Evolutionary conservation across 2,797 vertebrate species (phyloP).

Genomic region (Parambassis ranga): DNA sequence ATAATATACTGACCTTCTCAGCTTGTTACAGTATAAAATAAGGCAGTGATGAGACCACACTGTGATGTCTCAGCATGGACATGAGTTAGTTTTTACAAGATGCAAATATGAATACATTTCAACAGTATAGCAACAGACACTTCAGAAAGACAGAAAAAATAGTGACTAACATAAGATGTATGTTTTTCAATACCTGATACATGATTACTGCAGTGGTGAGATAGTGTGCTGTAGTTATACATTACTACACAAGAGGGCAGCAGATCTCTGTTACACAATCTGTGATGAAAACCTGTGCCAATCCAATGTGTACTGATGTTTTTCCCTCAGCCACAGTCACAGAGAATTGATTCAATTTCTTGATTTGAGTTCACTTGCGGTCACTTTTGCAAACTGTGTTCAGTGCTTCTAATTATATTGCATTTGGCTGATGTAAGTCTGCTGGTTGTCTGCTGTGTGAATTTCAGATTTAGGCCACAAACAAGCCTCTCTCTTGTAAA

Average conservation of each 20-base stretch:
- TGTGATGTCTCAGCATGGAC: background rate
- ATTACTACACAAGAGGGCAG: conserved; percentile 63
- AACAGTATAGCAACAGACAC: too few species aligned
- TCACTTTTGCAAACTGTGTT: conserved; percentile 22
- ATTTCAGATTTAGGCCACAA: conserved; percentile 27
- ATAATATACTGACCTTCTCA: background rate
- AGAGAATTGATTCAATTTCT: conserved; percentile 50
- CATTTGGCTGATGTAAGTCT: conserved; percentile 30
- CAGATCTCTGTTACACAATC: conserved; percentile 53
- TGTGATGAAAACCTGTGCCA: background rate
- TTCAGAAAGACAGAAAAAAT: too few species aligned
- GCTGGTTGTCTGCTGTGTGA: conserved; percentile 30
- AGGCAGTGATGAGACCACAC: background rate
- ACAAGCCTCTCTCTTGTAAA: conserved; percentile 16
- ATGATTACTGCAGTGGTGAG: too few species aligned
- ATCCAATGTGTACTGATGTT: conserved; percentile 6
- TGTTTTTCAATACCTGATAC: too few species aligned
- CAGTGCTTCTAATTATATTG: conserved; percentile 25
- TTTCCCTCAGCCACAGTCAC: conserved; percentile 25
- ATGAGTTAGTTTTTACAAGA: too few species aligned
- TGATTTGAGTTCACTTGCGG: conserved; percentile 37
- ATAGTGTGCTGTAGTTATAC: background rate
- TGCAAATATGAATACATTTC: too few species aligned
- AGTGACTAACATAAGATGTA: too few species aligned
- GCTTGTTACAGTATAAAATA: background rate